Evolutionary conservation across 2,888 invertebrate species (phyloP).

Genomic region (Heliconius ethilla): DNA sequence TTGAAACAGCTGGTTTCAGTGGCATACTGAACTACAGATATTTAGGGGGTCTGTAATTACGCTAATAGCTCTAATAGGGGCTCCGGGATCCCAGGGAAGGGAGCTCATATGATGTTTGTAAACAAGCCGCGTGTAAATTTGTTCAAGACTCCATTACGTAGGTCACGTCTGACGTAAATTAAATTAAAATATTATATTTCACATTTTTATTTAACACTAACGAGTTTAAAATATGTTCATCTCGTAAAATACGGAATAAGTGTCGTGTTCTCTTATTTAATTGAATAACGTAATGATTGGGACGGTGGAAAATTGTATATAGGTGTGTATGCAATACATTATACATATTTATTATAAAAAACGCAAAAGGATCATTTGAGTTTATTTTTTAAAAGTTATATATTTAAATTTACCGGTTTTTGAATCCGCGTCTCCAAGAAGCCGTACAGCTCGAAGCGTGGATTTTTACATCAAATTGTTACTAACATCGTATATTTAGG

Average conservation of each 20-base stretch:
- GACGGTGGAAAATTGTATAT: background rate
- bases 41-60: slow-evolving; percentile 63
- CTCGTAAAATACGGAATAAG: background rate
- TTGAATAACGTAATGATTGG: slow-evolving; percentile 11
- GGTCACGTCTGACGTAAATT: slow-evolving; percentile 15
- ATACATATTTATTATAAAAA: background rate
- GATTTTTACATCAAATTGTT: no score
- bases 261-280: background rate
- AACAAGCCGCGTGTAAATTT: slow-evolving; percentile 31
- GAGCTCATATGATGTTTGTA: slow-evolving; percentile 30
- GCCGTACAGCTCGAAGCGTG: no score
- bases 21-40: slow-evolving; percentile 56
- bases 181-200: slow-evolving; percentile 24
- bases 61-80: slow-evolving; percentile 65
- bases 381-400: no score
- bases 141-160: slow-evolving; percentile 28
- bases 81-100: slow-evolving; percentile 48
- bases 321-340: background rate
- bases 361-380: background rate
- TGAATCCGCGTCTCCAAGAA: no score
- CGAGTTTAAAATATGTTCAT: slow-evolving; percentile 12
- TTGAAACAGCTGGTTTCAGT: slow-evolving; percentile 50
- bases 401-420: no score
- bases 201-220: slow-evolving; percentile 22
- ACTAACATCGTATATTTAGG: background rate